Conservation (phyloP, 2,888 invertebrate genomes). For the Aphidoletes aphidimyza region DNA sequence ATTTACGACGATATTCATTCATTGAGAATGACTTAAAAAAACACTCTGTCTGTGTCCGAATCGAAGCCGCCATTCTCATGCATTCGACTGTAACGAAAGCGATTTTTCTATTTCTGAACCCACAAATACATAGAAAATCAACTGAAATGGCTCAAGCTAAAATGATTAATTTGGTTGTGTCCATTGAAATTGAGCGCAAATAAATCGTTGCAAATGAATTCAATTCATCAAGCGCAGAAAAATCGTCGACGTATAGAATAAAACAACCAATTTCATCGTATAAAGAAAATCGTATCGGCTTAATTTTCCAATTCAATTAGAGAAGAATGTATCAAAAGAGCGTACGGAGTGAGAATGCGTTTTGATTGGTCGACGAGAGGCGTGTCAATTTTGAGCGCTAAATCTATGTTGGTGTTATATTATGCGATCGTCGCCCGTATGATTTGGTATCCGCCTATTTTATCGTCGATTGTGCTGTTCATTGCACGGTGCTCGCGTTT, state of each 20-base stretch:
- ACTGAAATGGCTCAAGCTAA: not conserved
- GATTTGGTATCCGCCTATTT: constrained; percentile 53
- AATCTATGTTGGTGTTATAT: constrained; percentile 32
- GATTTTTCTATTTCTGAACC: not conserved
- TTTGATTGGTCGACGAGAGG: constrained; percentile 47
- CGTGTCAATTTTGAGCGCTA: constrained; percentile 14
- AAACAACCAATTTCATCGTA: not conserved
- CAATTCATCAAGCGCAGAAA: not conserved
- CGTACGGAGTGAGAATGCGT: not conserved
- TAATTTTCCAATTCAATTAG: not conserved
- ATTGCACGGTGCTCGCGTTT: too few relatives aligned
- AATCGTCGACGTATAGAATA: not conserved
- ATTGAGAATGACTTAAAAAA: too few relatives aligned
- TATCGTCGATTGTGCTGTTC: constrained; percentile 23
- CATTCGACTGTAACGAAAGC: not conserved
- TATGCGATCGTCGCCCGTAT: constrained; percentile 11
- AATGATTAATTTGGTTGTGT: constrained; percentile 7
- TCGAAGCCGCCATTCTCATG: not conserved
- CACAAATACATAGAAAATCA: not conserved
- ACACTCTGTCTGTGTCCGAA: not conserved
- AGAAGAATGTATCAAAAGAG: not conserved
- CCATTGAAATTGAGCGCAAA: not conserved
- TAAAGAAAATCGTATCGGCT: not conserved
- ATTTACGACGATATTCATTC: too few relatives aligned
- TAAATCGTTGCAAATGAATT: constrained; percentile 7